These are phyloP conservation scores for Novumbra hubbsi DNA, from an alignment of 2,797 vertebrate genomes.

Conservation along the genomic window DNA sequence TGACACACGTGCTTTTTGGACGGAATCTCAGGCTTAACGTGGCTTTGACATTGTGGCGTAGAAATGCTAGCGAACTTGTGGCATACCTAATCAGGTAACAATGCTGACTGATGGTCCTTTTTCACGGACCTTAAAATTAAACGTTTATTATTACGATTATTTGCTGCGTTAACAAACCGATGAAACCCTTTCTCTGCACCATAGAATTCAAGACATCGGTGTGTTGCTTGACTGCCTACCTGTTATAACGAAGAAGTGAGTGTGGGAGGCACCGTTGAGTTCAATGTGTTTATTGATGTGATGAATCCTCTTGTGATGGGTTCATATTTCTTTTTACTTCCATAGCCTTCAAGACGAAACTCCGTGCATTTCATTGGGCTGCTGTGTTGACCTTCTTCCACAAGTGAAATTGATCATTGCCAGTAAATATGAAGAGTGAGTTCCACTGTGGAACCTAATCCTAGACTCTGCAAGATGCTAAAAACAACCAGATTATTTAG, in stretches of 20 bases:
- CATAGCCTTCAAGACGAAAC: conserved; percentile 92
- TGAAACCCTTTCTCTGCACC: conserved; percentile 23
- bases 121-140: background rate
- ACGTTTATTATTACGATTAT: background rate
- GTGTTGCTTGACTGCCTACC: conserved; percentile 96
- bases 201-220: conserved; percentile 91
- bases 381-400: conserved; percentile 95
- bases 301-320: background rate
- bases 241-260: conserved; percentile 92
- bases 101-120: background rate
- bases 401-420: conserved; percentile 87
- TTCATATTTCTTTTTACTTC: background rate
- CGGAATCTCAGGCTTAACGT: conserved; percentile 93
- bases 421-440: conserved; percentile 97
- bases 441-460: conserved; percentile 37
- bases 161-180: background rate
- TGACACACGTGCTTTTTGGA: conserved; percentile 93
- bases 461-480: no score
- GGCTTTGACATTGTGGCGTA: conserved; percentile 93
- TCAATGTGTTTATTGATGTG: background rate
- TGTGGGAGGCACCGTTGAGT: conserved; percentile 13
- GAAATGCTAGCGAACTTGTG: conserved; percentile 91
- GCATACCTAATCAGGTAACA: conserved; percentile 91
- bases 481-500: no score
- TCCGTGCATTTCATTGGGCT: conserved; percentile 88